Percentiles rank a stretch among this genome's conserved stretches.
Conservation (phyloP, 2,888 invertebrate species). For the Orthonevra nobilis region DNA sequence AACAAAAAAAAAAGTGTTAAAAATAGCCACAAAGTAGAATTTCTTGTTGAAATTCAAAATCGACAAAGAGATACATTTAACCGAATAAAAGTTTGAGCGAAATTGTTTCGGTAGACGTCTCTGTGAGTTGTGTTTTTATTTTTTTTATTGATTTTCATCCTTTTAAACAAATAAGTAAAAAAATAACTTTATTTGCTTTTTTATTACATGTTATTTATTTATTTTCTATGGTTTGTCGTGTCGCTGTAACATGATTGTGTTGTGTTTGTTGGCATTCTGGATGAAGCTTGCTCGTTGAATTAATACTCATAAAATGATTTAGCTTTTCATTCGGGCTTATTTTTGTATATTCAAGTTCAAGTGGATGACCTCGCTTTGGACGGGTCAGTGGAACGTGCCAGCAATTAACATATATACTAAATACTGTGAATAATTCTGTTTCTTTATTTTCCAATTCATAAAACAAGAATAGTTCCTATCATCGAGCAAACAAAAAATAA, state of each 20-base stretch:
- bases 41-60: constrained; percentile 19
- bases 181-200: too few species aligned
- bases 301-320: constrained; percentile 47
- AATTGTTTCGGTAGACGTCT: constrained; percentile 5
- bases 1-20: constrained; percentile 24
- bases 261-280: constrained; percentile 1
- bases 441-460: background rate
- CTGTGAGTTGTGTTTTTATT: constrained; percentile 39
- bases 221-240: background rate
- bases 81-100: background rate
- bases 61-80: constrained; percentile 40
- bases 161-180: too few species aligned
- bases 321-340: constrained; percentile 32
- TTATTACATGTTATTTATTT: constrained; percentile 7
- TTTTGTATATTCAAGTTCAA: constrained; percentile 73
- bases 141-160: constrained; percentile 13
- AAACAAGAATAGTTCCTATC: constrained; percentile 51
- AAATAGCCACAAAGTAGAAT: constrained; percentile 47
- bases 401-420: constrained; percentile 19
- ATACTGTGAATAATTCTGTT: too few species aligned
- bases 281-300: constrained; percentile 26
- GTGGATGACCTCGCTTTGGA: constrained; percentile 71
- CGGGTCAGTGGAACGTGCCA: constrained; percentile 50
- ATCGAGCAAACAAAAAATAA: constrained; percentile 1
- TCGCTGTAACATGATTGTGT: too few species aligned